Conservation (phyloP, 1,140 invertebrate genomes). For the Neodiprion virginianus region DNA sequence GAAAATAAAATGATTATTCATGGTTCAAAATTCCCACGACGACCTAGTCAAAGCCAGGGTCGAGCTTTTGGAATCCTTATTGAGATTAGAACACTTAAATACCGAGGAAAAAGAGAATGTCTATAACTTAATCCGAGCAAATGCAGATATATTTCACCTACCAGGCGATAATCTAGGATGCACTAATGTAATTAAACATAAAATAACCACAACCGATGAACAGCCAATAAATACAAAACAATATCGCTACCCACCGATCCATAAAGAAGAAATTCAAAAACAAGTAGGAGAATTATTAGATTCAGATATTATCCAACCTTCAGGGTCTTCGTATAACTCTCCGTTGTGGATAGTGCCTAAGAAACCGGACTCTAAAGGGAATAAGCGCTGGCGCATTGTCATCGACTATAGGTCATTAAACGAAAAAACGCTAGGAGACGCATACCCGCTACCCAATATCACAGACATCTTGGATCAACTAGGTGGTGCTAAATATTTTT, state of each 20-base stretch:
- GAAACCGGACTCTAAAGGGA: conserved; percentile 39
- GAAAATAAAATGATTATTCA: too few species aligned
- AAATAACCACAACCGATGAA: conserved; percentile 18
- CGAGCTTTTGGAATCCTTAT: too few species aligned
- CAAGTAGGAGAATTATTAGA: conserved; percentile 31
- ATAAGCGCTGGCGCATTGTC: conserved; percentile 48
- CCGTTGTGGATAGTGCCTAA: conserved; percentile 37
- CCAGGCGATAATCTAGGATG: not conserved
- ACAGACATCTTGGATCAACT: conserved; percentile 58
- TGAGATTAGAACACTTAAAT: not conserved
- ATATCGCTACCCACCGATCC: conserved; percentile 30
- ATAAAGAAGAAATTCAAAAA: conserved; percentile 29
- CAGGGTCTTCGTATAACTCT: conserved; percentile 34
- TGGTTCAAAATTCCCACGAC: too few species aligned
- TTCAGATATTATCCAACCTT: conserved; percentile 27
- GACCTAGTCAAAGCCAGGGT: too few species aligned
- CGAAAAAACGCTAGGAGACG: conserved; percentile 53
- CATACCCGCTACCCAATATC: conserved; percentile 64
- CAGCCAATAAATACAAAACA: conserved; percentile 29
- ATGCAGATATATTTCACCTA: not conserved
- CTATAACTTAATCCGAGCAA: not conserved
- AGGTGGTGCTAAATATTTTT: conserved; percentile 56
- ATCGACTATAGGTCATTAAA: conserved; percentile 55
- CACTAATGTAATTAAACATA: conserved; percentile 9
- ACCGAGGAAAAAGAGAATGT: not conserved